Evolutionary conservation across 2,797 vertebrate species (phyloP), one percentile per base, ranked within the genome.

Genomic region (Sebastes miniatus): DNA sequence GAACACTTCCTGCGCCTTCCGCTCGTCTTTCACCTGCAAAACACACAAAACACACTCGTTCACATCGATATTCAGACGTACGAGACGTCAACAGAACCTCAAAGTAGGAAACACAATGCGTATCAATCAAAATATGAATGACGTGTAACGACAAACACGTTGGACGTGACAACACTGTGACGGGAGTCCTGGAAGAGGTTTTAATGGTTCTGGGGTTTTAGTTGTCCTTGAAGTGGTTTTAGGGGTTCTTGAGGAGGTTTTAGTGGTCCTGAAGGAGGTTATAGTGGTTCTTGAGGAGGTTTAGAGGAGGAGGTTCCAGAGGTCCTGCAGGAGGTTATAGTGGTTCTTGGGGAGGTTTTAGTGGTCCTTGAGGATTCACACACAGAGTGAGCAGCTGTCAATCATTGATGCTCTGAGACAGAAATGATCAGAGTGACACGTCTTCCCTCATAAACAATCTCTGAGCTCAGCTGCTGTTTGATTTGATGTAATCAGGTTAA

Each of bases 1-100:
- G 16, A 99, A 96, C 72, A 93, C 95, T 80, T 99, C 98, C 90
- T 97, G 97, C 0, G 95, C 93, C 68, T 86, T 96, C 71, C 97
- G 96, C 81, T 99, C 96, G 20, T 99, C 98, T 84, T 97, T 97
- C 85, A 98, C 97, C 98, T 99, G 91, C 3, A 72, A 4, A 87
- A 39, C 52, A 76, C 25, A 80, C 18, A n/a, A 50, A n/a, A 67
- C 16, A 31, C 50, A 52, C 18, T 52, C 7, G 8, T 52, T 47
- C 11, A 27, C 56, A 43, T 43, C 6, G 5, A 43, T 43, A 43
- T 43, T 43, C 39, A 43, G 39, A 43, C 39, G 39, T 47, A 52
- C 20, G 5, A 34, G 5, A 63, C 24, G 6, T 20, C 50, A 52
- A 52, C 50, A 0, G 16, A 52, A n/a, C 50, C 50, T 52, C 50